Percentiles rank a stretch among this genome's conserved stretches.
Conservation (phyloP, 2,113 vertebrate genomes). For the Pao palembangensis region DNA sequence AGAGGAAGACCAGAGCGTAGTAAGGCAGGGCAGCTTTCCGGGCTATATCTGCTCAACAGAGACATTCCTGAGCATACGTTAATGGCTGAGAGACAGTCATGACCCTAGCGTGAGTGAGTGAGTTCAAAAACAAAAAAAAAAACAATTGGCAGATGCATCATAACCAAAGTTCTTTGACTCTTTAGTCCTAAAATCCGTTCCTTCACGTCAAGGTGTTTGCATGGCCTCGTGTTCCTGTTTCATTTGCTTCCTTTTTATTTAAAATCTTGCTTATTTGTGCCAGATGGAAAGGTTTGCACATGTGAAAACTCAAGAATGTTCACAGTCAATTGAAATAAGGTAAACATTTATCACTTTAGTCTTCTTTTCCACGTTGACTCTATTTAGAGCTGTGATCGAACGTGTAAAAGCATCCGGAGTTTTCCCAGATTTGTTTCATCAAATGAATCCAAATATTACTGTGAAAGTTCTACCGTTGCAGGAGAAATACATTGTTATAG, state of each 20-base stretch:
- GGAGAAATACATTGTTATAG: neutral
- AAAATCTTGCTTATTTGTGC: constrained; percentile 19
- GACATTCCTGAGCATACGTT: constrained; percentile 57
- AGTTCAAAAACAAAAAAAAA: constrained; percentile 5
- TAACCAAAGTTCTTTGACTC: neutral
- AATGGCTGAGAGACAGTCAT: constrained; percentile 28
- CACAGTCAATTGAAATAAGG: constrained; percentile 46
- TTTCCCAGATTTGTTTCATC: neutral
- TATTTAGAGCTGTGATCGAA: constrained; percentile 12
- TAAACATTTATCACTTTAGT: constrained; percentile 27
- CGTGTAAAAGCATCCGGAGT: no score
- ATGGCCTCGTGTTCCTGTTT: constrained; percentile 16
- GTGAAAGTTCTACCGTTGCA: neutral
- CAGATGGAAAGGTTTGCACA: constrained; percentile 45
- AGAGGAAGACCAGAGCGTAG: constrained; percentile 58
- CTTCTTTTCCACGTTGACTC: constrained; percentile 39
- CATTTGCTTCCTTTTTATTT: constrained; percentile 22
- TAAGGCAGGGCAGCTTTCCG: constrained; percentile 46
- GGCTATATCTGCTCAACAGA: constrained; percentile 52
- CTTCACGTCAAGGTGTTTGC: constrained; percentile 1
- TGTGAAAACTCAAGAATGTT: constrained; percentile 46
- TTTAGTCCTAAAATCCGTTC: neutral
- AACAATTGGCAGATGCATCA: neutral
- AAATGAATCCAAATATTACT: constrained; percentile 10
- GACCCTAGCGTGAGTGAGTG: neutral